Conservation (phyloP, 1,140 invertebrate species). For the Aphis craccivora region DNA sequence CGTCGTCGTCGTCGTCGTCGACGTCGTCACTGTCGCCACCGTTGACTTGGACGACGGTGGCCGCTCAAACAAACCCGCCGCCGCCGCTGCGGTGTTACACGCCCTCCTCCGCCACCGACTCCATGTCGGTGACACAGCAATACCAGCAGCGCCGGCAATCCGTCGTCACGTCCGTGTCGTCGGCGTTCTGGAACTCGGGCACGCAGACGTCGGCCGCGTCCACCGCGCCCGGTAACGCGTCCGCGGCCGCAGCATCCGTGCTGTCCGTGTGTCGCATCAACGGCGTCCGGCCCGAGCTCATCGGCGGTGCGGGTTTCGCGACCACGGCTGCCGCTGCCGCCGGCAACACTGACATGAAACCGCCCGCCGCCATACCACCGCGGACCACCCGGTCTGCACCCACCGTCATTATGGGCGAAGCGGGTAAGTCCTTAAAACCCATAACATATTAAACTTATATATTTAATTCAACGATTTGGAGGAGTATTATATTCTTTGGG, state of each 20-base stretch:
- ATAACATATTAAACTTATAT: background rate
- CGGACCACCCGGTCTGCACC: conserved; percentile 69
- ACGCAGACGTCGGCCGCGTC: conserved; percentile 59
- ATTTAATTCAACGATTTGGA: no score
- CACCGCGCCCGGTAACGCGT: conserved; percentile 52
- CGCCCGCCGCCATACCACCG: conserved; percentile 69
- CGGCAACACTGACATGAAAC: conserved; percentile 70
- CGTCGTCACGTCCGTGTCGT: conserved; percentile 51
- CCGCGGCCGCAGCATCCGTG: conserved; percentile 57
- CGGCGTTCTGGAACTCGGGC: conserved; percentile 42
- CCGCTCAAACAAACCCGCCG: background rate
- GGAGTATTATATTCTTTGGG: no score
- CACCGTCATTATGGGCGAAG: conserved; percentile 89
- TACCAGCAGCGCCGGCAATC: conserved; percentile 56
- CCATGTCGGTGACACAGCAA: conserved; percentile 30
- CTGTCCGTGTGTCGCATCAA: conserved; percentile 60
- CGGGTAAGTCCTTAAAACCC: conserved; percentile 62
- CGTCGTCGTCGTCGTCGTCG: background rate
- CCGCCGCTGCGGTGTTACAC: background rate
- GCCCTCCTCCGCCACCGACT: background rate
- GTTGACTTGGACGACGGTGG: background rate
- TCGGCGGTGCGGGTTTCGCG: conserved; percentile 68
- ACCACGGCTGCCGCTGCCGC: conserved; percentile 74
- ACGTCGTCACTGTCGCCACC: background rate
- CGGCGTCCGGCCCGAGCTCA: conserved; percentile 77